These are phyloP conservation scores for Enteromius treurensis DNA, from an alignment of 2,797 vertebrate species.

Conservation along the genomic window DNA sequence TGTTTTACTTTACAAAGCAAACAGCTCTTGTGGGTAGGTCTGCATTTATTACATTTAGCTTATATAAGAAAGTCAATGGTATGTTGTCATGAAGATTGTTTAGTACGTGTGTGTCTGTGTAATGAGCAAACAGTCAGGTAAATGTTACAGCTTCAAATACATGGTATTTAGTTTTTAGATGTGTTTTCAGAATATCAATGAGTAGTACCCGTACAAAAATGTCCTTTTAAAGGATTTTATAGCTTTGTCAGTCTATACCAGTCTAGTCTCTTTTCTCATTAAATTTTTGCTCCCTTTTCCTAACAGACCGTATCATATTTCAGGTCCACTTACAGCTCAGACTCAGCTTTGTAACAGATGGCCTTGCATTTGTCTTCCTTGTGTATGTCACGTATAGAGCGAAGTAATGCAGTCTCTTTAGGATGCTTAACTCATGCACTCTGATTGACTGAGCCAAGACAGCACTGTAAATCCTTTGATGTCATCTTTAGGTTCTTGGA, in stretches of 20 bases:
- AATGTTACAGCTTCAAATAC: neutral
- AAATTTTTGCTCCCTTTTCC: conserved; percentile 30
- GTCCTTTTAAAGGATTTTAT: conserved; percentile 11
- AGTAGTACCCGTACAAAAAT: conserved; percentile 13
- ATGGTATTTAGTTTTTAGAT: neutral
- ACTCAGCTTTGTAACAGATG: conserved; percentile 41
- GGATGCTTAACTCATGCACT: conserved; percentile 42
- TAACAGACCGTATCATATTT: conserved; percentile 33
- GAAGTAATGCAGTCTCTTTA: conserved; percentile 40
- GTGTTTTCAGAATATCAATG: neutral
- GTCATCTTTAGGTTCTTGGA: conserved; percentile 30
- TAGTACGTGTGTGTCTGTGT: neutral
- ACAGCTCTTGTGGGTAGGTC: neutral
- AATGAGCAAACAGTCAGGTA: neutral
- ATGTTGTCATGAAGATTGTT: neutral
- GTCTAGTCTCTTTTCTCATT: conserved; percentile 14
- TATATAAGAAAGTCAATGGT: neutral
- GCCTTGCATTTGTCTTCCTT: conserved; percentile 26
- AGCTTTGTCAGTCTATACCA: conserved; percentile 24
- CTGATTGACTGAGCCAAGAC: conserved; percentile 30
- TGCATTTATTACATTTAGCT: neutral
- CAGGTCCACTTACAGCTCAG: conserved; percentile 30
- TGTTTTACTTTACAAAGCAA: neutral
- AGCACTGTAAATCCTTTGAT: conserved; percentile 35
- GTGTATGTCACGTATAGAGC: conserved; percentile 20